Conservation (phyloP, 1,140 invertebrate genomes). For the Drosophila orena region DNA sequence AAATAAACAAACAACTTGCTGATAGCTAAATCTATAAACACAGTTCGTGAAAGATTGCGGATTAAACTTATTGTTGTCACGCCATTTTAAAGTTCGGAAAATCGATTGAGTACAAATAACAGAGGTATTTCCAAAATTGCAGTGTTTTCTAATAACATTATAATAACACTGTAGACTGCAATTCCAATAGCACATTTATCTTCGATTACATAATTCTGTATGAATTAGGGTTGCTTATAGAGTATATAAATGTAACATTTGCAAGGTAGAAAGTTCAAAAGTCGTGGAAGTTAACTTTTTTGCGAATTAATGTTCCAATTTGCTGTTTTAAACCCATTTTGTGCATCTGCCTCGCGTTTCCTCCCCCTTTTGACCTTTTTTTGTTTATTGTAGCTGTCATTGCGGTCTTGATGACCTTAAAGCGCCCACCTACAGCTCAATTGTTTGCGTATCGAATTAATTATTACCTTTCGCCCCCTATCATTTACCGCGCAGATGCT, state of each 20-base stretch:
- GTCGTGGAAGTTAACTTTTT: not conserved
- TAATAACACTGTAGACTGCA: no score
- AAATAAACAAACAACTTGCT: not conserved
- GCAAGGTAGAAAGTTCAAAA: not conserved
- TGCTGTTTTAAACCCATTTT: slow-evolving; percentile 21
- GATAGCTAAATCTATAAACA: not conserved
- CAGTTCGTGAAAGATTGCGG: not conserved
- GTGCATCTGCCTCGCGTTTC: slow-evolving; percentile 5
- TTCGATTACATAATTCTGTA: no score
- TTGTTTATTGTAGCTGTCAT: slow-evolving; percentile 36
- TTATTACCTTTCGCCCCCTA: slow-evolving; percentile 64
- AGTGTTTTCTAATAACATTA: no score
- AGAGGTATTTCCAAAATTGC: not conserved
- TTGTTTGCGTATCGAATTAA: slow-evolving; percentile 80
- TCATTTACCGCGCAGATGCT: slow-evolving; percentile 6
- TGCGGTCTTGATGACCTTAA: slow-evolving; percentile 58
- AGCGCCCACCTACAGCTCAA: slow-evolving; percentile 72
- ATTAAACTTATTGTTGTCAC: slow-evolving; percentile 20
- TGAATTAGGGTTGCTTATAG: no score
- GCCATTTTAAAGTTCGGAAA: slow-evolving; percentile 1
- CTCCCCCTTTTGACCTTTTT: slow-evolving; percentile 8
- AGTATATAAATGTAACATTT: no score
- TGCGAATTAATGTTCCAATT: slow-evolving; percentile 7
- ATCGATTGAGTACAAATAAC: not conserved
- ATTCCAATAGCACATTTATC: no score